phyloP scores from a whole-genome alignment of 2,797 vertebrate genomes.

The Oreochromis mossambicus region DNA sequence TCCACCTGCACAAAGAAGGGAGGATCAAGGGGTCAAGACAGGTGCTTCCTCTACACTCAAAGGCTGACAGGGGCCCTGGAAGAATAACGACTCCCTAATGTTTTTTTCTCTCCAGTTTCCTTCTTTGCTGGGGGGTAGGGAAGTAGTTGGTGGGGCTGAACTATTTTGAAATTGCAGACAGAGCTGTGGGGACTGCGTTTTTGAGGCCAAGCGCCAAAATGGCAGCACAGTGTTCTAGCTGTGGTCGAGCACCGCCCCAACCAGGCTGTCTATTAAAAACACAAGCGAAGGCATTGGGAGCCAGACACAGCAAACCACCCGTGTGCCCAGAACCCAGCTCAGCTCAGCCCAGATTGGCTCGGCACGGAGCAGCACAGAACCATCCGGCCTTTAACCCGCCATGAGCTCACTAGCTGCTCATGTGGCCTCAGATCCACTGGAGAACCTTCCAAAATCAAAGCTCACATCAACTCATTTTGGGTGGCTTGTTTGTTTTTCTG shows the following conservation, averaged over 20 bases:
- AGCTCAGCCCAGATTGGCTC: constrained; percentile 50
- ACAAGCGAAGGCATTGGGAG: constrained; percentile 64
- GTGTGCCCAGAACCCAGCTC: constrained; percentile 47
- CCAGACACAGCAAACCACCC: constrained; percentile 75
- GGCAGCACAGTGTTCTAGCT: constrained; percentile 71
- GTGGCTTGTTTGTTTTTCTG: constrained; percentile 43
- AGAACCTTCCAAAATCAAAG: constrained; percentile 22
- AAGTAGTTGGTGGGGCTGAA: constrained; percentile 42
- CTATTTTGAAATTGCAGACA: constrained; percentile 71
- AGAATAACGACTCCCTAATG: constrained; percentile 43
- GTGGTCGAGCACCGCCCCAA: constrained; percentile 78
- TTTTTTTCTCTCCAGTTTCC: constrained; percentile 29
- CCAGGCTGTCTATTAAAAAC: constrained; percentile 79
- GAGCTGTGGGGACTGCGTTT: constrained; percentile 62
- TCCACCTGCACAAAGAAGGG: constrained; percentile 57
- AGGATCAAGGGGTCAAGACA: constrained; percentile 53
- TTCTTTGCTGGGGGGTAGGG: constrained; percentile 52
- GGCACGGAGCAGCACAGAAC: neutral
- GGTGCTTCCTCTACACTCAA: constrained; percentile 64
- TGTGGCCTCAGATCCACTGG: constrained; percentile 30
- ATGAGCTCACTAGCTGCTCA: constrained; percentile 38
- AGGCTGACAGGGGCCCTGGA: constrained; percentile 25
- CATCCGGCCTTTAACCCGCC: constrained; percentile 21
- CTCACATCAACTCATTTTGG: constrained; percentile 21
- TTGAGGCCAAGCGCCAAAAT: constrained; percentile 69